These are phyloP conservation scores for Alosa alosa DNA, from an alignment of 2,113 vertebrate species.

Conservation along the genomic window DNA sequence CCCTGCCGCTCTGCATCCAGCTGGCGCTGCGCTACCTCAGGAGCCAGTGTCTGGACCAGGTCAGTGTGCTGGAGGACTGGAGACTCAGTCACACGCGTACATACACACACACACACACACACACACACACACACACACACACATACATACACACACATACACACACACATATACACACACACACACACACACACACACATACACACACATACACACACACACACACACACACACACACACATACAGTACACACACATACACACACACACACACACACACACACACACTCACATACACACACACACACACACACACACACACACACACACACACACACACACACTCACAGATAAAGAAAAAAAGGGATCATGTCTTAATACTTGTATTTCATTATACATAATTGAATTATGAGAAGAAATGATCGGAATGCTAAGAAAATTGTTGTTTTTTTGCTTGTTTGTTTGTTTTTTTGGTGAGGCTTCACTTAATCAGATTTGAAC, in stretches of 20 bases:
- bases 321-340: background rate
- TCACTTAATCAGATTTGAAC: no score
- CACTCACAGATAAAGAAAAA: no score
- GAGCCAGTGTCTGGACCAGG: constrained; percentile 92
- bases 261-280: background rate
- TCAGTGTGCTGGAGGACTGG: constrained; percentile 47
- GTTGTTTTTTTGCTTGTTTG: no score
- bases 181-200: no score
- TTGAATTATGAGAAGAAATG: no score
- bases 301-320: background rate
- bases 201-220: no score
- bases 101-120: background rate
- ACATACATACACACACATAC: background rate
- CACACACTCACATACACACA: background rate
- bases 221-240: background rate
- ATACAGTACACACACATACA: background rate
- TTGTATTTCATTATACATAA: no score
- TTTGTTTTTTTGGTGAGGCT: no score
- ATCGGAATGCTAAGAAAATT: no score
- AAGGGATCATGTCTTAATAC: no score
- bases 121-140: background rate
- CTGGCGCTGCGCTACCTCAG: constrained; percentile 86
- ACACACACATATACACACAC: background rate
- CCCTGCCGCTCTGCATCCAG: constrained; percentile 90
- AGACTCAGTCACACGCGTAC: background rate